Evolutionary conservation across 1,140 invertebrate species (phyloP).

Genomic region (Apocrypta bakeri): DNA sequence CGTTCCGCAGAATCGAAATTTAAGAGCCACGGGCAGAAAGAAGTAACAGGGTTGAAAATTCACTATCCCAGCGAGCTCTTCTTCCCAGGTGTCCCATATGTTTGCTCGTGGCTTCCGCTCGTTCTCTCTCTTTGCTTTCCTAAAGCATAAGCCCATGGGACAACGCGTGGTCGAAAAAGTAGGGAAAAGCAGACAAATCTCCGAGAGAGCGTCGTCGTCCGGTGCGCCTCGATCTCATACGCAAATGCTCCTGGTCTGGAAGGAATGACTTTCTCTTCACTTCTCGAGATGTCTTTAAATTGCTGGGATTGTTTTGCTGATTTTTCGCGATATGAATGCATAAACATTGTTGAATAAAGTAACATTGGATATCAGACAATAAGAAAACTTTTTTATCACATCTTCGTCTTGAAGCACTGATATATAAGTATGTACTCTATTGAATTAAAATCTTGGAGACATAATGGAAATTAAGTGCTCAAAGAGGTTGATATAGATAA

Average conservation of each 20-base stretch:
- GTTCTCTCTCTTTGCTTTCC: background rate
- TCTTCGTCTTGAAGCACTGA: no score
- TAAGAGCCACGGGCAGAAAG: constrained; percentile 23
- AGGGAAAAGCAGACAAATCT: constrained; percentile 42
- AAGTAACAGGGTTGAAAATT: constrained; percentile 53
- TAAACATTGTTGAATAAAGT: no score
- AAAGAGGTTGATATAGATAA: constrained; percentile 30
- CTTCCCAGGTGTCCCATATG: constrained; percentile 61
- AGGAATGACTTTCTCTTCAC: background rate
- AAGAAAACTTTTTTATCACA: no score
- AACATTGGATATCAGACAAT: no score
- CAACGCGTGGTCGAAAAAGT: constrained; percentile 19
- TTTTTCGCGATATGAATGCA: no score
- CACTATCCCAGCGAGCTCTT: constrained; percentile 59
- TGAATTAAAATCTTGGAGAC: no score
- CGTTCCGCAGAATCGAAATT: background rate
- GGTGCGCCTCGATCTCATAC: constrained; percentile 26
- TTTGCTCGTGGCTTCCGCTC: constrained; percentile 56
- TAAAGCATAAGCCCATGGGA: constrained; percentile 11
- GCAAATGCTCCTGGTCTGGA: constrained; percentile 19
- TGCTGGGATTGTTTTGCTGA: constrained; percentile 13
- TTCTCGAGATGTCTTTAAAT: background rate
- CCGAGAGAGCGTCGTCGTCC: no score
- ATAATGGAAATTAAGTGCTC: constrained; percentile 10
- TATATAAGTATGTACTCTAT: no score